Evolutionary conservation across 2,113 vertebrate species (phyloP), one percentile per base, ranked within the genome.

Genomic region (Loxodonta africana): DNA sequence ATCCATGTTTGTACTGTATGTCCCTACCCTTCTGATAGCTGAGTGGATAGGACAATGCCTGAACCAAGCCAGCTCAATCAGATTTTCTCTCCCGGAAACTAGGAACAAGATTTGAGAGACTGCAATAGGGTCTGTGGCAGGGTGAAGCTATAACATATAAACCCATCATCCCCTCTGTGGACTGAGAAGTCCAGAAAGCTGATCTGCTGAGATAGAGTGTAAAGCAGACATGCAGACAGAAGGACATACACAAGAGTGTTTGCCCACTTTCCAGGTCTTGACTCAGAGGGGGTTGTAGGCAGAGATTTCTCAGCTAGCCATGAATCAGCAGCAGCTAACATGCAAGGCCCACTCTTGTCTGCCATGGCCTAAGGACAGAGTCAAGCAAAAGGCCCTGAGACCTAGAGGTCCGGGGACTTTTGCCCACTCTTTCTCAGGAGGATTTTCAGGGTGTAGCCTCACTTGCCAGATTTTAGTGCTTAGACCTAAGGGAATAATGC

Each of bases 281-380:
- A 63, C 73, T 69, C 53, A 57, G 60, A 20, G 28, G 44, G 18
- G 73, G 12, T 20, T 33, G 6, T 8, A 15, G 46, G 51, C 48
- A 65, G 77, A 80, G 30, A 46, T 20, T 53, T 88, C 95, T 96
- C 26, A 51, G 95, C 46, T 71, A 23, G 82, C 51, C 8, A 26
- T 3, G 69, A 83, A n/a, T 71, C 33, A 6, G 14, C 63, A 53
- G 81, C 41, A 25, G 25, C 41, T 37, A 21, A n/a, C 20, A 1
- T 17, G 71, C 85, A 33, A 48, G 26, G 41, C 6, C 60, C 44
- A 20, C 78, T 69, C 78, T 41, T 60, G 26, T 65, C 37, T 25
- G 37, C 26, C 25, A 48, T 28, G 23, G 15, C 44, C 85, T 23
- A 9, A 53, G 33, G 67, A 23, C 51, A 62, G n/a, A 17, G 77